Base-by-base conservation (phyloP, 2,888 invertebrate species). In the Lithodes maja region DNA sequence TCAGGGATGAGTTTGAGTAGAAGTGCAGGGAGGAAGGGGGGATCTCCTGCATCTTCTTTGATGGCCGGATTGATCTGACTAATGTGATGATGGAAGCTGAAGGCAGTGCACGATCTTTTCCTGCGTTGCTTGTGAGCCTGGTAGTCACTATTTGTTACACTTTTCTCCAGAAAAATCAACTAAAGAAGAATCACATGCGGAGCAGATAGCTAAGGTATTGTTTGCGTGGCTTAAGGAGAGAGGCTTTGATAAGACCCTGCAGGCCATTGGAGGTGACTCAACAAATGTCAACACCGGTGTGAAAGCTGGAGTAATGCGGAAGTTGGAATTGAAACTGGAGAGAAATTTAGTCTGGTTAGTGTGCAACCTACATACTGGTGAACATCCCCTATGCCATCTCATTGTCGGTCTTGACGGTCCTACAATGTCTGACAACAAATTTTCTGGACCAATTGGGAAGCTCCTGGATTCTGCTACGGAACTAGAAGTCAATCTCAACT, bases 61-160 rank as follows among this genome's bases (percentile, higher is more conserved):
- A 81, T 85, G 85, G 78, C 49, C 53, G 77, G 85, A 79, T 85
- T 78, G 85, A 85, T 78, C 71, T 84, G 78, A 85, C 85, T n/a
- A 85, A 85, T 81, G 78, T 85, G 85, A 85, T 84, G 74, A 85
- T 85, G 85, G 85, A 79, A 61, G 78, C 54, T 79, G 85, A 84
- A 75, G 78, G 85, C 49, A 79, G 85, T 85, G 85, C n/a, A 15
- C 85, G 80, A 79, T 79, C 55, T 61, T 78, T 55, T 85, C 49
- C 61, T 15, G 78, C 54, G 74, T 83, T 75, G 84, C 52, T 50
- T 78, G 84, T 83, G 74, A 83, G 50, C 84, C 84, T 74, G 84
- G 85, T 17, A 85, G 78, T 78, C n/a, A 85, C 85, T 53, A 85
- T 53, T 17, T 79, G 77, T 77, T 78, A 71, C 53, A 79, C 78